Base-by-base conservation (phyloP, 2,888 invertebrate genomes). In the Eretmocerus hayati region DNA sequence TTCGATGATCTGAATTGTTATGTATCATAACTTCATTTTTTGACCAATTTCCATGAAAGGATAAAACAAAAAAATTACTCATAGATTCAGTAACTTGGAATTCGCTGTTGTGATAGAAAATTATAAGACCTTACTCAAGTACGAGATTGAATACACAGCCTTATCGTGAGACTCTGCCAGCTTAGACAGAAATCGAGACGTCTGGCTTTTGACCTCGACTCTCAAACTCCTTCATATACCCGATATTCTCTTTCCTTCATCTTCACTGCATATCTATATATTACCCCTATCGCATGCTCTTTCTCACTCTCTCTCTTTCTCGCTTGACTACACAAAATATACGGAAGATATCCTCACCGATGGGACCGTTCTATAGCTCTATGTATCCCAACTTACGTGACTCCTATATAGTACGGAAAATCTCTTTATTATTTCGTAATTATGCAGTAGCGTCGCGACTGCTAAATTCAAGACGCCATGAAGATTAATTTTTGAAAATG, bases 361-460 rank as follows among this genome's bases (percentile, higher is more conserved):
- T 33, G 37, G 30, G 46, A 52, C 52, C 56, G 54, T 55, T 57
- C 50, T 53, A 44, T 48, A 48, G 57, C 61, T 61, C 58, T 59
- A 53, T 62, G 62, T 62, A 62, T 61, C 62, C 63, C 63, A 62
- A 62, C 62, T 63, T 66, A 63, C 66, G 62, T 62, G 63, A 64
- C 64, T 62, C n/a, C 63, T 66, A 66, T 64, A 64, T 63, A 64
- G 67, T 67, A 63, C 62, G 64, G 64, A n/a, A n/a, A n/a, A n/a
- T n/a, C n/a, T n/a, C 66, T 67, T 65, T 64, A 67, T 68, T 67
- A 65, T 67, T 68, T 67, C 64, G 64, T 66, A 66, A 65, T 65
- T 64, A 60, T 56, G 47, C 53, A 55, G 48, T 50, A 46, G 54
- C 45, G 48, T 43, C 55, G 20, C 42, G 23, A 57, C 57, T n/a